Percentiles rank a stretch among this genome's conserved stretches.
These are phyloP conservation scores for Leucozona laternaria DNA, from an alignment of 2,888 invertebrate species.

Conservation along the genomic window DNA sequence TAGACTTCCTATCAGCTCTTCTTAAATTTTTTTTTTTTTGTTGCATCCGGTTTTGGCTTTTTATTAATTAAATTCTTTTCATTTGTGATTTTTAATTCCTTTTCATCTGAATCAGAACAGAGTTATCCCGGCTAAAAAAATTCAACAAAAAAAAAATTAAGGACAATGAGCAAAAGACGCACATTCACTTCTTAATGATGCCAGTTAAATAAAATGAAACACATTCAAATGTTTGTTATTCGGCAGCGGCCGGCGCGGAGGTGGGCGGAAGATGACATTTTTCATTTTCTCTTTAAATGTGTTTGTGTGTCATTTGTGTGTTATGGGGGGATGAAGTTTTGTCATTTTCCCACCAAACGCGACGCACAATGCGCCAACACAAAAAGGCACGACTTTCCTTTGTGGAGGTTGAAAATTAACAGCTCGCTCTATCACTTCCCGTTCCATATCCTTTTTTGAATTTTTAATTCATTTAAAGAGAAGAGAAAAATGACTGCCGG, in stretches of 20 bases:
- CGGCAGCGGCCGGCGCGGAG: constrained; percentile 13
- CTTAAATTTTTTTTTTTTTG: constrained; percentile 11
- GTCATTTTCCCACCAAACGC: constrained; percentile 16
- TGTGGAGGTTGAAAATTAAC: constrained; percentile 68
- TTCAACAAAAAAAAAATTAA: constrained; percentile 25
- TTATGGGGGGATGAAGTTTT: constrained; percentile 31
- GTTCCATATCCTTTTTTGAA: constrained; percentile 53
- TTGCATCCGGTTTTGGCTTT: constrained; percentile 56
- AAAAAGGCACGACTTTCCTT: constrained; percentile 55
- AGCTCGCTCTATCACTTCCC: constrained; percentile 53
- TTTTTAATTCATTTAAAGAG: constrained; percentile 66
- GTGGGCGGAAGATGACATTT: constrained; percentile 70
- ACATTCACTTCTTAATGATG: constrained; percentile 67
- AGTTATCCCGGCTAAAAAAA: constrained; percentile 35
- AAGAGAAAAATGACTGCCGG: constrained; percentile 56
- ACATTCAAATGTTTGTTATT: constrained; percentile 64
- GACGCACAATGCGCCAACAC: constrained; percentile 10
- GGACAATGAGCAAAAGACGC: constrained; percentile 40
- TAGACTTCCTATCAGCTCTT: constrained; percentile 23
- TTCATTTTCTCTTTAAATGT: constrained; percentile 36
- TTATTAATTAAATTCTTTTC: constrained; percentile 74
- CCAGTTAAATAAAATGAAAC: constrained; percentile 70
- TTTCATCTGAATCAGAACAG: constrained; percentile 45
- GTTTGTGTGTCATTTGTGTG: neutral
- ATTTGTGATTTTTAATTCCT: constrained; percentile 73